phyloP scores from a whole-genome alignment of 2,113 vertebrate genomes.

The Syngnathus floridae region DNA sequence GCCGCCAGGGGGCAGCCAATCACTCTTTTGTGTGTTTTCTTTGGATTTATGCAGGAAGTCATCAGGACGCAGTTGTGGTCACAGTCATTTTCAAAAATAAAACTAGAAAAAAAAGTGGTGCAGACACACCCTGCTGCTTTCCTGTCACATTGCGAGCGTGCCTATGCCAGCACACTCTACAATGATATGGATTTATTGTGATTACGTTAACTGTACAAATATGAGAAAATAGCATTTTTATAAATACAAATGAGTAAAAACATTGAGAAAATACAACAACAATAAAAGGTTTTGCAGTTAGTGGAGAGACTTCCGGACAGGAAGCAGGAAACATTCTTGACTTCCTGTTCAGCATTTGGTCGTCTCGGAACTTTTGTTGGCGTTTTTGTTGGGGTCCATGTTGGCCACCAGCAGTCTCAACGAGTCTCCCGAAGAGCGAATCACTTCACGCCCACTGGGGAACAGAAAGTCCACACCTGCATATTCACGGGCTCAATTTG shows the following conservation, averaged over 20 bases:
- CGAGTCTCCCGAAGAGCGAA: slow-evolving; percentile 60
- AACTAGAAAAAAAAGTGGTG: neutral
- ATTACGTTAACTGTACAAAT: neutral
- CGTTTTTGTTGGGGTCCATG: slow-evolving; percentile 42
- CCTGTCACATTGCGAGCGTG: neutral
- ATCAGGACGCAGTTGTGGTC: neutral
- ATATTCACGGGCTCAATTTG: no score
- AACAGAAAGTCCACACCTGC: neutral
- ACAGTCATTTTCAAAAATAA: neutral
- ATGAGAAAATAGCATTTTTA: neutral
- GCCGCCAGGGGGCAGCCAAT: neutral
- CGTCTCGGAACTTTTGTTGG: slow-evolving; percentile 18
- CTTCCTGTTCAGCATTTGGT: slow-evolving; percentile 52
- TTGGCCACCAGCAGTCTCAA: slow-evolving; percentile 70
- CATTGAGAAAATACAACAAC: neutral
- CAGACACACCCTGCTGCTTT: neutral
- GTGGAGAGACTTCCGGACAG: neutral
- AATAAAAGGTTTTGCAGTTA: neutral
- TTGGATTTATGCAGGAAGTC: neutral
- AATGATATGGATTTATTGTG: neutral
- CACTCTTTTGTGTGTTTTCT: neutral
- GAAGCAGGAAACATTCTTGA: slow-evolving; percentile 4
- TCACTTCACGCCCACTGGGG: slow-evolving; percentile 67
- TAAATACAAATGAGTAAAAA: neutral
- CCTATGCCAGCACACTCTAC: neutral